These are phyloP conservation scores for Oryzias dopingdopingensis DNA, from an alignment of 2,797 vertebrate genomes.

Conservation along the genomic window DNA sequence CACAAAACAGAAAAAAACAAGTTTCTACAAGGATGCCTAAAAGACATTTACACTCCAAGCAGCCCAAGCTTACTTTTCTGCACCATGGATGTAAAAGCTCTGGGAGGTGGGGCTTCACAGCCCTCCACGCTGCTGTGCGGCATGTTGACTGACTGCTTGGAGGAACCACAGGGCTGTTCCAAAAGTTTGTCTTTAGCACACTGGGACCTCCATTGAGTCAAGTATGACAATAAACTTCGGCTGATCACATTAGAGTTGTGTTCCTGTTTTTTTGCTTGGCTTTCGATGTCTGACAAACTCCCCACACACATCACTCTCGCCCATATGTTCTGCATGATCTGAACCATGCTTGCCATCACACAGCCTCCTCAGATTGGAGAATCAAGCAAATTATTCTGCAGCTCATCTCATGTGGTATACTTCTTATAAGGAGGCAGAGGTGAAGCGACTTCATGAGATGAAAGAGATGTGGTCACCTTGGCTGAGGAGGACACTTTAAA, in stretches of 20 bases:
- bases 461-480: slow-evolving; percentile 25
- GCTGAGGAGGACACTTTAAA: slow-evolving; percentile 27
- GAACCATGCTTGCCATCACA: slow-evolving; percentile 15
- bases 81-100: slow-evolving; percentile 13
- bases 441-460: not conserved
- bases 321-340: slow-evolving; percentile 5
- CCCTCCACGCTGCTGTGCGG: slow-evolving; percentile 16
- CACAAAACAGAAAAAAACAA: slow-evolving; percentile 39
- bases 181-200: slow-evolving; percentile 30
- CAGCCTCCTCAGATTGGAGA: slow-evolving; percentile 18
- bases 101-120: slow-evolving; percentile 23
- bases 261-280: slow-evolving; percentile 22
- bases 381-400: slow-evolving; percentile 23
- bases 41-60: slow-evolving; percentile 42
- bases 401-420: slow-evolving; percentile 9
- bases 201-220: slow-evolving; percentile 33
- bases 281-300: slow-evolving; percentile 1
- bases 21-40: slow-evolving; percentile 24
- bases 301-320: slow-evolving; percentile 12
- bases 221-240: slow-evolving; percentile 31
- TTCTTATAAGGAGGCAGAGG: slow-evolving; percentile 7
- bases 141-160: slow-evolving; percentile 37
- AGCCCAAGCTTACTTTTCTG: slow-evolving; percentile 46
- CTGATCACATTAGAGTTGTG: slow-evolving; percentile 26
- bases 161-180: slow-evolving; percentile 31